Evolutionary conservation across 2,888 invertebrate genomes (phyloP), one percentile per base, ranked within the genome.

Genomic region (Phyllotreta cruciferae): DNA sequence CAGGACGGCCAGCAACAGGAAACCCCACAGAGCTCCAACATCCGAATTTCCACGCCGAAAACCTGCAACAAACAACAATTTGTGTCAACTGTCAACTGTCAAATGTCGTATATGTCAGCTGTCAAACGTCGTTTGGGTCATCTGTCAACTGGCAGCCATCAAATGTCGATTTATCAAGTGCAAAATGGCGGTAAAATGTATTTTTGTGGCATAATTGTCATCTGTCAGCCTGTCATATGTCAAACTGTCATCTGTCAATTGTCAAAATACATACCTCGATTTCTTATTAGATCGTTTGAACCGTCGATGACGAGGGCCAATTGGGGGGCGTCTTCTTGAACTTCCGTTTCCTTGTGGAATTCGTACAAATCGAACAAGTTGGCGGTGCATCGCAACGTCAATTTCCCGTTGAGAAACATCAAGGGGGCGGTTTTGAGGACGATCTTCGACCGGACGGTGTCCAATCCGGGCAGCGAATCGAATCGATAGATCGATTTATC

Each of bases 361-460:
- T 73, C 71, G 70, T 80, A 80, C 53, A 80, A 69, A 39, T 75
- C 72, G 69, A 76, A 79, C 77, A 80, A 75, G 41, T 77, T 77
- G 45, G 79, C 79, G 66, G 76, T 70, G 70, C 80, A 80, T 42
- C 76, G 74, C 38, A 80, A 70, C 63, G 75, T 76, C 71, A 79
- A 73, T 68, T 78, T 78, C 45, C 79, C 77, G 63, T 72, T 74
- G 62, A 77, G 76, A 72, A 80, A 79, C 57, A 53, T 78, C 77
- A n/a, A n/a, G 45, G 76, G 73, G 10, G 73, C 72, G n/a, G 78
- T 76, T 62, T 73, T 74, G 58, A 79, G 74, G 36, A 74, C 70
- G 52, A 79, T 74, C 42, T 75, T 74, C 24, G 79, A 79, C 39
- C 75, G 75, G n/a, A 78, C 76, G 9, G 75, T 74, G 67, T 79